Conservation (phyloP, 2,888 invertebrate species). For the Galeopsomyia nigrocyanea region DNA sequence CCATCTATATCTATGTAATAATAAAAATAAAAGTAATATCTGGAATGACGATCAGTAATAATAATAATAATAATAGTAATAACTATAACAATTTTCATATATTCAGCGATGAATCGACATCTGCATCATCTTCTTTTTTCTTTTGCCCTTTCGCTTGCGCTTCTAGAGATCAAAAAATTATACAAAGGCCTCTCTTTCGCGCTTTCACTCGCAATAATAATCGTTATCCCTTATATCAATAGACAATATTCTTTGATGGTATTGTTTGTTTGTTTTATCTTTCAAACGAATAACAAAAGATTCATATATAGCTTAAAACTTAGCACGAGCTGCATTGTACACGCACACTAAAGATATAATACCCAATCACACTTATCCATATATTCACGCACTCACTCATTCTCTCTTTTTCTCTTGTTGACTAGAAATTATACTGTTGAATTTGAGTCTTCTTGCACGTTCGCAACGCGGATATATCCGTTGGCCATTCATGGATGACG, state of each 20-base stretch:
- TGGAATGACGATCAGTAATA: neutral
- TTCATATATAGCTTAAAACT: neutral
- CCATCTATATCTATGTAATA: constrained; percentile 8
- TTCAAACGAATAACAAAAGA: constrained; percentile 20
- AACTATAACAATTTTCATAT: constrained; percentile 34
- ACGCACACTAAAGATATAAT: too few relatives aligned
- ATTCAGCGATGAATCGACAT: constrained; percentile 32
- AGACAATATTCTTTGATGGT: constrained; percentile 18
- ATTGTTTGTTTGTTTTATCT: constrained; percentile 20
- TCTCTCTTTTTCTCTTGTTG: constrained; percentile 1
- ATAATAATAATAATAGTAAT: constrained; percentile 7
- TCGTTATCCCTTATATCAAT: constrained; percentile 13
- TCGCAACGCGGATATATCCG: neutral
- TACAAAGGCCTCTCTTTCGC: constrained; percentile 14
- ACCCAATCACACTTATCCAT: too few relatives aligned
- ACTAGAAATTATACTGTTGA: constrained; percentile 45
- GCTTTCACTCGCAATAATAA: constrained; percentile 9
- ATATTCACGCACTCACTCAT: too few relatives aligned
- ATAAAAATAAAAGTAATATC: constrained; percentile 12
- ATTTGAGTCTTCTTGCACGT: constrained; percentile 8
- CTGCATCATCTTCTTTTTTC: neutral
- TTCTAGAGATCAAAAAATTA: constrained; percentile 27
- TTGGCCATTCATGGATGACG: neutral
- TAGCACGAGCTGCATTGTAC: constrained; percentile 8
- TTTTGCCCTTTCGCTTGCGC: neutral